A percentile compares a stretch with the other conserved stretches of the same genome.
Evolutionary conservation across 2,113 vertebrate genomes (phyloP).

Genomic region (Anolis sagrei): DNA sequence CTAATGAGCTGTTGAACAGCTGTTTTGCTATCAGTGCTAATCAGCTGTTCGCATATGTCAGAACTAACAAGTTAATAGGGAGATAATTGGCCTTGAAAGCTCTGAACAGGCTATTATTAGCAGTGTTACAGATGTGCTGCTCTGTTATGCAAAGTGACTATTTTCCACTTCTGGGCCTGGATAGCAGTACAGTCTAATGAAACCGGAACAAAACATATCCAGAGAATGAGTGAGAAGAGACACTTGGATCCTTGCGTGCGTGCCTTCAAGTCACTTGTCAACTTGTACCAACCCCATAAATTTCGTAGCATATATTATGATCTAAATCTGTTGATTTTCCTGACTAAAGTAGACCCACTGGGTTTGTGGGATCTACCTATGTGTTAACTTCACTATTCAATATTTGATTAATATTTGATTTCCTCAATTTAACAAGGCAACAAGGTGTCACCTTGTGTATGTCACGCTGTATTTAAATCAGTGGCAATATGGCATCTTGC

Average conservation of each 20-base stretch:
- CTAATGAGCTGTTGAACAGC: conserved; percentile 10
- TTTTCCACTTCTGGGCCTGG: neutral
- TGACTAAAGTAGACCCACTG: too few species aligned
- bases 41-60: conserved; percentile 20
- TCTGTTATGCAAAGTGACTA: conserved; percentile 16
- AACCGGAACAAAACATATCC: neutral
- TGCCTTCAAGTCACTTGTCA: neutral
- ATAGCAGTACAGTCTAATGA: neutral
- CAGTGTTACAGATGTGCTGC: neutral
- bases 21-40: conserved; percentile 18
- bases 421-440: too few species aligned
- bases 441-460: too few species aligned
- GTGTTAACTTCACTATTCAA: too few species aligned
- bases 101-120: conserved; percentile 1
- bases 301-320: neutral
- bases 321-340: too few species aligned
- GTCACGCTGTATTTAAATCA: too few species aligned
- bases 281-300: neutral
- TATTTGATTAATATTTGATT: too few species aligned
- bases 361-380: too few species aligned
- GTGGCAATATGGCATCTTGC: too few species aligned
- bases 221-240: neutral
- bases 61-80: conserved; percentile 13
- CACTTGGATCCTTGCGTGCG: neutral
- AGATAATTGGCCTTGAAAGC: conserved; percentile 17